Conservation (phyloP, 2,797 vertebrate species). For the Merluccius polli region DNA sequence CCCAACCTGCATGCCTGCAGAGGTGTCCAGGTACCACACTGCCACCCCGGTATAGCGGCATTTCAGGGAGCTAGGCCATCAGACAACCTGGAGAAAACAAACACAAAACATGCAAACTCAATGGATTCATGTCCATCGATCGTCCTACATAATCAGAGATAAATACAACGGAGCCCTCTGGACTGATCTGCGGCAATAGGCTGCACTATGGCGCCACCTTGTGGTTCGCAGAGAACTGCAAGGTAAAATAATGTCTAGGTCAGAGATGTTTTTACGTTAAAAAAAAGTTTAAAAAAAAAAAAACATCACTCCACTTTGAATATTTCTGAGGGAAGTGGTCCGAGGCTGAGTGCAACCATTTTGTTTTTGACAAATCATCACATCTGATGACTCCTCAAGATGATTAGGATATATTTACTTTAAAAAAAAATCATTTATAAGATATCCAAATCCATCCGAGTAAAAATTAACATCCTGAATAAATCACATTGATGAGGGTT, state of each 20-base stretch:
- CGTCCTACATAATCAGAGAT: neutral
- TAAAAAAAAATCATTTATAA: no score
- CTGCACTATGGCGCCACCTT: neutral
- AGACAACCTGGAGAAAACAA: neutral
- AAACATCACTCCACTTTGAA: neutral
- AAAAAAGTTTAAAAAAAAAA: neutral
- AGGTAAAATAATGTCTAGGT: no score
- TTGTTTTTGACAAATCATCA: neutral
- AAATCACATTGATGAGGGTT: no score
- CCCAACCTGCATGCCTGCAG: no score
- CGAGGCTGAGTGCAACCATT: neutral
- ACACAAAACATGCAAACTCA: neutral
- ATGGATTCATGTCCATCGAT: neutral
- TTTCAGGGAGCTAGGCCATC: no score
- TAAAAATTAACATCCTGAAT: no score
- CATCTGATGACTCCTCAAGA: no score
- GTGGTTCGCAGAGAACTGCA: neutral
- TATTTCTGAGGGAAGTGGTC: neutral
- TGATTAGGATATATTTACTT: no score
- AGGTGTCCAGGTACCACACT: neutral
- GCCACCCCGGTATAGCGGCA: no score
- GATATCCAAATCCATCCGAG: no score
- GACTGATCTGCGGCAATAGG: neutral
- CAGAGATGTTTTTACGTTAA: no score
- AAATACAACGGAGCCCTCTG: neutral